Percentiles rank a stretch among this genome's conserved stretches.
phyloP scores from a whole-genome alignment of 1,140 invertebrate species.

The Tetragonula clypearis region DNA sequence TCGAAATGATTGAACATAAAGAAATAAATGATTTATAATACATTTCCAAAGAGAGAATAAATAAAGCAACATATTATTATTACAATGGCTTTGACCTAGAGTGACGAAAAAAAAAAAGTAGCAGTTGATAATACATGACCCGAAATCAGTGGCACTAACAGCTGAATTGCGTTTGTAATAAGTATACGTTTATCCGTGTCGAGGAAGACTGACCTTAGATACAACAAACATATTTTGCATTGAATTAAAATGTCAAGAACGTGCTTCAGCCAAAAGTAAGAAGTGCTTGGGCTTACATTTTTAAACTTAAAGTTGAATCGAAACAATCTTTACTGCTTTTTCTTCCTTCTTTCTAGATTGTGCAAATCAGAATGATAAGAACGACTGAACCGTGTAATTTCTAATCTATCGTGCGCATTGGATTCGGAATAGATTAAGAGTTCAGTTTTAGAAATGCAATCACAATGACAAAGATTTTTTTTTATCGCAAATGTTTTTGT shows the following conservation, averaged over 20 bases:
- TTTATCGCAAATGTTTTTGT: no score
- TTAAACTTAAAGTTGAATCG: neutral
- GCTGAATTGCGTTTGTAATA: slow-evolving; percentile 19
- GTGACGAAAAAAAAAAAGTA: slow-evolving; percentile 17
- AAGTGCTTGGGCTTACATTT: slow-evolving; percentile 14
- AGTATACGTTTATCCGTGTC: slow-evolving; percentile 56
- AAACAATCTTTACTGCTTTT: neutral
- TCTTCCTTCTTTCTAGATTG: neutral
- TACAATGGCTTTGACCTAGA: slow-evolving; percentile 62
- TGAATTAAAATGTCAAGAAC: slow-evolving; percentile 39
- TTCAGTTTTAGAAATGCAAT: no score
- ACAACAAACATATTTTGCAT: slow-evolving; percentile 36
- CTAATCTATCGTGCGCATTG: neutral
- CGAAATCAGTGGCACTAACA: slow-evolving; percentile 39
- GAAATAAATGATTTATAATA: neutral
- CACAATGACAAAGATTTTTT: neutral
- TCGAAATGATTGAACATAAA: neutral
- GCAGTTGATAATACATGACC: slow-evolving; percentile 43
- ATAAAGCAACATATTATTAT: slow-evolving; percentile 15
- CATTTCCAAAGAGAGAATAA: slow-evolving; percentile 26
- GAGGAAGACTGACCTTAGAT: slow-evolving; percentile 61
- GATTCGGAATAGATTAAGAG: neutral
- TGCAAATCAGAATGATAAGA: neutral
- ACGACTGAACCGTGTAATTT: neutral
- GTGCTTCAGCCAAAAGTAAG: slow-evolving; percentile 18